Evolutionary conservation across 2,113 vertebrate genomes (phyloP).

Genomic region (Diphyllodes magnificus): DNA sequence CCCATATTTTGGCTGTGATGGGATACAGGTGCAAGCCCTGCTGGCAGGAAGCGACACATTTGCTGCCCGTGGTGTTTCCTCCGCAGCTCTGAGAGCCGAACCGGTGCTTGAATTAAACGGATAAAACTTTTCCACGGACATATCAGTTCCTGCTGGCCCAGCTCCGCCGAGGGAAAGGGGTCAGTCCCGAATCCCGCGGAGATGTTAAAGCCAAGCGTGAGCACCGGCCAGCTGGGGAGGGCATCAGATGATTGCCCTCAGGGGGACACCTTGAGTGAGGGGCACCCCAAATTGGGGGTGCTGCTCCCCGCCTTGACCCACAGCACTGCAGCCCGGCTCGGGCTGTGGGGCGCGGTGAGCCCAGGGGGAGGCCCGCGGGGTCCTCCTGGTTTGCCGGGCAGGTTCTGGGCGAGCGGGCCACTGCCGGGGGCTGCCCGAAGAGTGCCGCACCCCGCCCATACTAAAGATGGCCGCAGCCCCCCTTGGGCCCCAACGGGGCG

Average conservation of each 20-base stretch:
- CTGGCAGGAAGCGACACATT: background rate
- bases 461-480: background rate
- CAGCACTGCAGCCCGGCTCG: background rate
- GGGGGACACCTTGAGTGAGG: background rate
- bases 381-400: fast-evolving
- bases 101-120: background rate
- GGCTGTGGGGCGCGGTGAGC: background rate
- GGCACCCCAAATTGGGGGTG: background rate
- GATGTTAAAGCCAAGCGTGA: background rate
- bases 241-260: fast-evolving
- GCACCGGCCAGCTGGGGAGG: background rate
- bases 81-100: background rate
- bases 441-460: background rate
- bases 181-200: fast-evolving
- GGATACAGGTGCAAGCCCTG: background rate
- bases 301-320: background rate
- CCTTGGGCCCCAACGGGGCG: fast-evolving
- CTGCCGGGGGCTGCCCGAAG: fast-evolving
- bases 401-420: background rate
- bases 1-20: fast-evolving
- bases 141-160: fast-evolving
- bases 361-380: fast-evolving
- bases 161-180: background rate
- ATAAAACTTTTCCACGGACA: fast-evolving
- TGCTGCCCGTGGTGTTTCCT: fast-evolving